Evolutionary conservation across 1,140 invertebrate species (phyloP), one percentile per base, ranked within the genome.

Genomic region (Pantala flavescens): DNA sequence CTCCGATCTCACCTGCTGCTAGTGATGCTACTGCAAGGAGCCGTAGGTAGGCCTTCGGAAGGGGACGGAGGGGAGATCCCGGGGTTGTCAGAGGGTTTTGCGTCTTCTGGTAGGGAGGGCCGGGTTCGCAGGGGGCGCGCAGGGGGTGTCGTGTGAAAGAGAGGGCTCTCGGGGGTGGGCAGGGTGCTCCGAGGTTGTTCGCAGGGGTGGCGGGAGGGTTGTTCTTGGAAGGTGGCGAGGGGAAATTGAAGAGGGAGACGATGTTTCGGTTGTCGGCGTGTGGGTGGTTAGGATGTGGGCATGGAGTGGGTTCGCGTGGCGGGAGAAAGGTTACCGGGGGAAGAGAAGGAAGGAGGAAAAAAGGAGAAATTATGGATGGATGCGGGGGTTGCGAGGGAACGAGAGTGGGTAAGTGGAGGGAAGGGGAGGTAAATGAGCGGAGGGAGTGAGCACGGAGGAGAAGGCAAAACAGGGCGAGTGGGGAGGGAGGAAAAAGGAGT

Each of bases 21-120:
- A 63, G 49, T 63, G 49, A 63, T 63, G 49, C 49, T 63, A 63
- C 49, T 63, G 49, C 49, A 63, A 63, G 49, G 49, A 63, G 49
- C 49, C 1, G 49, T 21, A 21, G 49, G 49, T 63, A 21, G 49
- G 49, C 49, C 9, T 36, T 36, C 28, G 2, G 28, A 36, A 36
- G 49, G 49, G 49, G n/a, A 21, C 2, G 28, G 28, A 2, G 28
- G 28, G 28, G 28, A 36, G 28, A 9, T 36, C 3, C 28, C 28
- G 28, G 28, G 9, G 28, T 36, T 2, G 28, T 36, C 3, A 36
- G 28, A 36, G 28, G 28, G 28, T 36, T 36, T 36, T 2, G 28
- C 3, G 28, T 36, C 28, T 36, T 36, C 28, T 9, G 28, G 9
- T 5, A 16, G 49, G 12, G 49, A 63, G 49, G 49, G 3, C 3